These are phyloP conservation scores for Acanthiza pusilla DNA, from an alignment of 2,797 vertebrate genomes.

Conservation along the genomic window DNA sequence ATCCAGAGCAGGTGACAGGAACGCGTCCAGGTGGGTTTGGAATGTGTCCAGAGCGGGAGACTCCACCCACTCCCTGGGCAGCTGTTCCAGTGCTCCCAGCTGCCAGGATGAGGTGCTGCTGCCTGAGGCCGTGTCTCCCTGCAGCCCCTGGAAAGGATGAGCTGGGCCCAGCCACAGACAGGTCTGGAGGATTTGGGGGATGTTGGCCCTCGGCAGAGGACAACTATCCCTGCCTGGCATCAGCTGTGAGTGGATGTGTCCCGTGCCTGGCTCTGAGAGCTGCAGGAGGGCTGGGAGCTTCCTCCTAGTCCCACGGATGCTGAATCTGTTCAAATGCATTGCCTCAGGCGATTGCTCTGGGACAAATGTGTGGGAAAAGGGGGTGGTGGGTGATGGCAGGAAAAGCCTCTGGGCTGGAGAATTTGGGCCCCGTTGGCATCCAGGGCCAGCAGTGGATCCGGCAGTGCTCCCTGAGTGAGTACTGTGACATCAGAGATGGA, in stretches of 20 bases:
- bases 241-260: neutral
- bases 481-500: neutral
- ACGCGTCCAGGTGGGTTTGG: neutral
- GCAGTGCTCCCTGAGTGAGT: neutral
- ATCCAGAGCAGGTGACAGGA: neutral
- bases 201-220: neutral
- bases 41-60: neutral
- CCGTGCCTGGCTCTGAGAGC: neutral
- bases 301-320: rapidly evolving
- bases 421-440: rapidly evolving
- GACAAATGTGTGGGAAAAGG: neutral
- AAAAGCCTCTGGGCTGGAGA: neutral
- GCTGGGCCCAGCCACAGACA: neutral
- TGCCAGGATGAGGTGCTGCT: neutral
- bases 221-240: neutral
- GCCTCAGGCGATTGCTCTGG: rapidly evolving
- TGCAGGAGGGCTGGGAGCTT: neutral
- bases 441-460: neutral
- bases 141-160: neutral
- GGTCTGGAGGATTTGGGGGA: neutral
- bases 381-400: neutral
- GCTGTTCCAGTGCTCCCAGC: neutral
- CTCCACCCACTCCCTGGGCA: neutral
- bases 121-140: rapidly evolving
- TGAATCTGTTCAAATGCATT: neutral